Evolutionary conservation across 2,888 invertebrate species (phyloP).

Genomic region (Pachliopta kotzebuea): DNA sequence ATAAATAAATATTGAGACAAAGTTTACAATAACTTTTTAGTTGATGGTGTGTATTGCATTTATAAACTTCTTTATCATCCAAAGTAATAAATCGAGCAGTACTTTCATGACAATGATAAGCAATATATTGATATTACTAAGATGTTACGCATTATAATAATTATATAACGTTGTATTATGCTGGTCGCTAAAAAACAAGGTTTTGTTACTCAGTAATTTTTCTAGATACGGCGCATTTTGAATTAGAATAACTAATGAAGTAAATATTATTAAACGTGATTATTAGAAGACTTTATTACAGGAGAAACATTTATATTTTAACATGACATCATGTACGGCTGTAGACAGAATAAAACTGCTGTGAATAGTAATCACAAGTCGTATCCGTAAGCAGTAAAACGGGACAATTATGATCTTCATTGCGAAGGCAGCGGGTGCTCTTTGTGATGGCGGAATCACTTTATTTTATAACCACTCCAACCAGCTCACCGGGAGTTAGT

Average conservation of each 20-base stretch:
- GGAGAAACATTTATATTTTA: background rate
- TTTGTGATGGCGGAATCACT: constrained; percentile 31
- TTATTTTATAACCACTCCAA: constrained; percentile 33
- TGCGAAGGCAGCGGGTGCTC: constrained; percentile 34
- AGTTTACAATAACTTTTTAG: no score
- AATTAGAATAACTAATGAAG: background rate
- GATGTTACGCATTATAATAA: no score
- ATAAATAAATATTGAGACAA: no score
- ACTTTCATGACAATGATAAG: no score
- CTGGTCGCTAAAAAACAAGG: no score
- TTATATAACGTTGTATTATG: no score
- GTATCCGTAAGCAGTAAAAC: constrained; percentile 34
- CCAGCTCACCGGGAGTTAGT: background rate
- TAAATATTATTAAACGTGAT: background rate
- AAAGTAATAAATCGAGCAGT: no score
- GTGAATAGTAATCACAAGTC: constrained; percentile 20
- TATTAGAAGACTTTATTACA: background rate
- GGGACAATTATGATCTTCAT: constrained; percentile 36
- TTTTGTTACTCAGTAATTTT: no score
- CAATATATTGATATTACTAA: no score
- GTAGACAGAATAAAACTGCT: constrained; percentile 14
- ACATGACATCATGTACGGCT: background rate
- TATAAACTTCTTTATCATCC: no score
- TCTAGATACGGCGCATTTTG: no score
- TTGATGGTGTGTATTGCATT: no score